Base-by-base conservation (phyloP, 2,888 invertebrate genomes). In the Lepidocyrtoides sp. region DNA sequence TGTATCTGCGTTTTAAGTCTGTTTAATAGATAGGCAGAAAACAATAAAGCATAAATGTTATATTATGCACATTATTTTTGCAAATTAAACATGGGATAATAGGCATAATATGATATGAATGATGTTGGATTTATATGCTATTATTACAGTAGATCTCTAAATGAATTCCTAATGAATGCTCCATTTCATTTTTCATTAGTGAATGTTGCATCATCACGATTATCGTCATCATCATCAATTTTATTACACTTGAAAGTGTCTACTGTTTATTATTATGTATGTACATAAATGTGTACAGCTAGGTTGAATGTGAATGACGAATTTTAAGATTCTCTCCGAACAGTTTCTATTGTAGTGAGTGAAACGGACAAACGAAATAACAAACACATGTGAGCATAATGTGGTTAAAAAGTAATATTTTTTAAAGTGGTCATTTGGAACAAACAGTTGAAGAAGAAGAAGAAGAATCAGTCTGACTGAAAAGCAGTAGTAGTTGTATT, bases 341-440 rank as follows among this genome's bases (percentile, higher is more conserved):
- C 23, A 57, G 57, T 20, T 20, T n/a, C n/a, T 57, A 12, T 20
- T 7, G 48, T 36, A 14, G 10, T 20, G 17, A 20, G 23, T 17
- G 20, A 20, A 20, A 20, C n/a, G n/a, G n/a, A n/a, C n/a, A 20
- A 20, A 17, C 57, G 57, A 57, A 57, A 57, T 20, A 57, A 57
- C 57, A 20, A 17, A 20, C 57, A 57, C 57, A 57, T 36, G 69
- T 69, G 69, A 69, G 69, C 69, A 69, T 66, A 66, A 66, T 66
- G 66, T 66, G 66, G 26, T 66, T 66, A 66, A 66, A 66, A 66
- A 32, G 29, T 29, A 48, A 44, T 44, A n/a, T n/a, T n/a, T 66
- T 83, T 83, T 26, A 72, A 72, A 84, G 54, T 84, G 84, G 84
- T 84, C 84, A 84, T 84, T 84, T 66, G 7, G 83, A 83, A 63